A percentile compares a stretch with the other conserved stretches of the same genome.
phyloP scores from a whole-genome alignment of 2,888 invertebrate genomes.

The Aethes cnicana region DNA sequence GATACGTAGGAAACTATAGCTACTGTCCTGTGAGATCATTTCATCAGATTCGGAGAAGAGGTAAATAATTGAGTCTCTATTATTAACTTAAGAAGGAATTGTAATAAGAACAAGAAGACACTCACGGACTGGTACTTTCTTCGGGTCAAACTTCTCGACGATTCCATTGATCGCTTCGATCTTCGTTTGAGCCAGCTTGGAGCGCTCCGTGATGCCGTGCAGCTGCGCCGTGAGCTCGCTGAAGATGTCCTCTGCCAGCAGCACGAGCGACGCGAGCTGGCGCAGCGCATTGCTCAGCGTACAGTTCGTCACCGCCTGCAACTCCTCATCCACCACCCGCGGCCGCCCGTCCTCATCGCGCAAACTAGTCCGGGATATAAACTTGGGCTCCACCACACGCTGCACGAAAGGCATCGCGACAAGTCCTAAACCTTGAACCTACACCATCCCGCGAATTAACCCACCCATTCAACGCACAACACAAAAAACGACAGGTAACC shows the following conservation, averaged over 20 bases:
- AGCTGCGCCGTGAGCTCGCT: slow-evolving; percentile 90
- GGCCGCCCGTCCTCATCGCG: slow-evolving; percentile 83
- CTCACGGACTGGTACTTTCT: slow-evolving; percentile 97
- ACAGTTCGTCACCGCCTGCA: slow-evolving; percentile 93
- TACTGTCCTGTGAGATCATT: too few species aligned
- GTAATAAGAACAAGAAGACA: slow-evolving; percentile 57
- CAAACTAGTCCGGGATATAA: slow-evolving; percentile 86
- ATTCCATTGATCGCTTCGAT: slow-evolving; percentile 87
- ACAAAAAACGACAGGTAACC: slow-evolving; percentile 83
- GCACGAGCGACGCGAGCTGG: slow-evolving; percentile 92
- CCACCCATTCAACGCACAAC: slow-evolving; percentile 78
- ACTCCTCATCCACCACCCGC: slow-evolving; percentile 86
- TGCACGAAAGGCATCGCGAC: slow-evolving; percentile 93
- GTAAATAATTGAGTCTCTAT: too few species aligned
- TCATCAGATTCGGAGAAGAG: too few species aligned
- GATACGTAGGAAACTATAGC: too few species aligned
- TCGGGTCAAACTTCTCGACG: slow-evolving; percentile 90
- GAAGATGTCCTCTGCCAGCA: slow-evolving; percentile 93
- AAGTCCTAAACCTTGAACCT: slow-evolving; percentile 56
- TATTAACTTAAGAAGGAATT: slow-evolving; percentile 21
- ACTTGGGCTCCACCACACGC: slow-evolving; percentile 91
- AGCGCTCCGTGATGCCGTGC: slow-evolving; percentile 87
- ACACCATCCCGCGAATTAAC: slow-evolving; percentile 77
- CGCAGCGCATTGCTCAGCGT: slow-evolving; percentile 92
- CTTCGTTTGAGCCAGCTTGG: slow-evolving; percentile 86